Percentiles rank a stretch among this genome's conserved stretches.
These are phyloP conservation scores for Lydus trimaculatus DNA, from an alignment of 2,888 invertebrate species.

Conservation along the genomic window DNA sequence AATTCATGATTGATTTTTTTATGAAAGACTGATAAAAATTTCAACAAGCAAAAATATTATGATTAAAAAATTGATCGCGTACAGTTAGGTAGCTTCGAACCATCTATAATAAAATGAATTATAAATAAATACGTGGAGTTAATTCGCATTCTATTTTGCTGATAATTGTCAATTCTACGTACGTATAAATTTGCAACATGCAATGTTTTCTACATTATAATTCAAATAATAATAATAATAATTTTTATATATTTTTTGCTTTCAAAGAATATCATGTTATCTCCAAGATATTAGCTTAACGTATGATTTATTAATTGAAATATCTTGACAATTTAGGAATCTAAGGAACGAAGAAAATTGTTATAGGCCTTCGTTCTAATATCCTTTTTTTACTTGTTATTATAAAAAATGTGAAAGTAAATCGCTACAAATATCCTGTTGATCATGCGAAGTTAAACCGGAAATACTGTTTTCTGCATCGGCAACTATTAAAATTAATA, in stretches of 20 bases:
- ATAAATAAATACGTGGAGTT: slow-evolving; percentile 23
- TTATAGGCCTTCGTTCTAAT: slow-evolving; percentile 3
- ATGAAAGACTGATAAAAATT: neutral
- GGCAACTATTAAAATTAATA: slow-evolving; percentile 18
- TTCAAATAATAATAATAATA: neutral
- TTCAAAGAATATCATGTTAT: neutral
- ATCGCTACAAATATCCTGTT: slow-evolving; percentile 28
- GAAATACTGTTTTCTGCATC: slow-evolving; percentile 20
- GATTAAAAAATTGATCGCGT: slow-evolving; percentile 5
- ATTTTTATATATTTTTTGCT: neutral
- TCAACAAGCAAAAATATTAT: neutral
- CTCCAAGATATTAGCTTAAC: neutral
- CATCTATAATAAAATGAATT: slow-evolving; percentile 14
- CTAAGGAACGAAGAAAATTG: neutral
- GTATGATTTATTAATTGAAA: neutral
- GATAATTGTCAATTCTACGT: slow-evolving; percentile 26
- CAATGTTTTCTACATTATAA: neutral
- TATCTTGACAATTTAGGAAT: neutral
- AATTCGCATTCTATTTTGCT: slow-evolving; percentile 26
- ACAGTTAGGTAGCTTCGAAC: neutral
- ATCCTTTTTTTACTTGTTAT: neutral
- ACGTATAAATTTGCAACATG: slow-evolving; percentile 22
- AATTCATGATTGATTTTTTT: neutral
- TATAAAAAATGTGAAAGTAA: slow-evolving; percentile 10
- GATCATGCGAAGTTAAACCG: slow-evolving; percentile 13